Conservation (phyloP, 1,140 invertebrate genomes). For the Drosophila virilis region DNA sequence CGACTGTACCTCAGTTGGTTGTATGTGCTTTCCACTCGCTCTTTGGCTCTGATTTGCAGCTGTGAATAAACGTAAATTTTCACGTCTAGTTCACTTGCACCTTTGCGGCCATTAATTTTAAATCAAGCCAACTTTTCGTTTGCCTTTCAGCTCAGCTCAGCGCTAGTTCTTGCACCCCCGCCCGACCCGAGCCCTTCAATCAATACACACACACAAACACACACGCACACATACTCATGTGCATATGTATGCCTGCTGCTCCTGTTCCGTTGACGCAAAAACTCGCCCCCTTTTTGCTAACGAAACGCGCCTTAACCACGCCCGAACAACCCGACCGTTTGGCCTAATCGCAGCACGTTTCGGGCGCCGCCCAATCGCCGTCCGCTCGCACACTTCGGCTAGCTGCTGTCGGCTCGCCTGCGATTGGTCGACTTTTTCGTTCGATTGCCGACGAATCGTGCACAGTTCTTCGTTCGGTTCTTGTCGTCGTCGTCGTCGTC, state of each 20-base stretch:
- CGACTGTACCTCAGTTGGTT: conserved; percentile 15
- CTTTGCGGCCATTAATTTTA: conserved; percentile 9
- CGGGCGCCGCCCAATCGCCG: conserved; percentile 13
- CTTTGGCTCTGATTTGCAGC: neutral
- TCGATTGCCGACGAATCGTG: conserved; percentile 38
- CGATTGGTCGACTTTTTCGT: conserved; percentile 36
- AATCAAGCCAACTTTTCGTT: neutral
- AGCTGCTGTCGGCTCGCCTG: conserved; percentile 3
- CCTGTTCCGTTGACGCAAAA: conserved; percentile 11
- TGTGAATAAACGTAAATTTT: neutral
- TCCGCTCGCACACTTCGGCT: conserved; percentile 27
- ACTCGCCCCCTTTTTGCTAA: conserved; percentile 36
- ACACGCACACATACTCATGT: neutral
- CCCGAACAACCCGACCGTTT: conserved; percentile 30
- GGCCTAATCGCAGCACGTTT: conserved; percentile 16
- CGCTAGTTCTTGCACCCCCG: conserved; percentile 40
- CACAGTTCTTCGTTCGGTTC: conserved; percentile 3
- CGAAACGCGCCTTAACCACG: conserved; percentile 8
- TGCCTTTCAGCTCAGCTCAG: conserved; percentile 2
- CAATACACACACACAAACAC: conserved; percentile 45
- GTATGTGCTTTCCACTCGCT: neutral
- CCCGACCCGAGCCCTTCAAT: conserved; percentile 54
- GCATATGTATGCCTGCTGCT: neutral
- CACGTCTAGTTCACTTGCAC: neutral
- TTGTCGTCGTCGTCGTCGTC: conserved; percentile 1